A percentile compares a stretch with the other conserved stretches of the same genome.
phyloP scores from a whole-genome alignment of 37 sponge, comb jelly and placozoan species.

The Hexactinellida sp. region DNA sequence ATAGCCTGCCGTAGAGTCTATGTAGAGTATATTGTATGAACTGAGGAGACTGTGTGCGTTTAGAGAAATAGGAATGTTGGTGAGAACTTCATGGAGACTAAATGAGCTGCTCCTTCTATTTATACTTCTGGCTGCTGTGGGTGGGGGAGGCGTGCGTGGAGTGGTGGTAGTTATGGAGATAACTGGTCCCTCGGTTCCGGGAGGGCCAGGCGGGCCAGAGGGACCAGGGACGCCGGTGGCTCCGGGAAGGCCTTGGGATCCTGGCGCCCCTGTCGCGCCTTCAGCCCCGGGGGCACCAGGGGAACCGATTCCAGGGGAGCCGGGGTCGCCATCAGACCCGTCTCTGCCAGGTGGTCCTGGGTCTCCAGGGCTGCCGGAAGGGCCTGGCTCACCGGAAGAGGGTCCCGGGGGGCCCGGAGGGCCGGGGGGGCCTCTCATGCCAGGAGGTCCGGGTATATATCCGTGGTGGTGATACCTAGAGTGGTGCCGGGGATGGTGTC shows the following conservation, averaged over 20 bases:
- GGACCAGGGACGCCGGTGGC: background rate
- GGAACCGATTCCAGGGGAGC: background rate
- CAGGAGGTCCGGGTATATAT: background rate
- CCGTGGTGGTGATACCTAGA: background rate
- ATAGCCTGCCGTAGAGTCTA: background rate
- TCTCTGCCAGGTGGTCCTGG: background rate
- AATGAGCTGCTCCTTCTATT: background rate
- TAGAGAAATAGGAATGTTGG: background rate
- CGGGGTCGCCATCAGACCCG: background rate
- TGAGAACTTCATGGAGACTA: background rate
- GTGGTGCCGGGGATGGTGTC: background rate
- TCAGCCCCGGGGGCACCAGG: background rate
- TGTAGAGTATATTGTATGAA: background rate
- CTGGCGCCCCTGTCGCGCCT: background rate
- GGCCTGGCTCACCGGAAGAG: background rate
- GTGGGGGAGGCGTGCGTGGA: background rate
- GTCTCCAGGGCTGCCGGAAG: background rate
- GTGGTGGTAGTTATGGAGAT: background rate
- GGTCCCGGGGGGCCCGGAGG: background rate
- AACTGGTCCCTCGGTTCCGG: background rate
- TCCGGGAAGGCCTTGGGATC: background rate
- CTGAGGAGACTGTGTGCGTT: background rate
- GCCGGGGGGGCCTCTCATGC: background rate
- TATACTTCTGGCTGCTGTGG: background rate
- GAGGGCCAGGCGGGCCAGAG: background rate